Conservation (phyloP, 2,797 vertebrate genomes). For the Pseudochromis fuscus region DNA sequence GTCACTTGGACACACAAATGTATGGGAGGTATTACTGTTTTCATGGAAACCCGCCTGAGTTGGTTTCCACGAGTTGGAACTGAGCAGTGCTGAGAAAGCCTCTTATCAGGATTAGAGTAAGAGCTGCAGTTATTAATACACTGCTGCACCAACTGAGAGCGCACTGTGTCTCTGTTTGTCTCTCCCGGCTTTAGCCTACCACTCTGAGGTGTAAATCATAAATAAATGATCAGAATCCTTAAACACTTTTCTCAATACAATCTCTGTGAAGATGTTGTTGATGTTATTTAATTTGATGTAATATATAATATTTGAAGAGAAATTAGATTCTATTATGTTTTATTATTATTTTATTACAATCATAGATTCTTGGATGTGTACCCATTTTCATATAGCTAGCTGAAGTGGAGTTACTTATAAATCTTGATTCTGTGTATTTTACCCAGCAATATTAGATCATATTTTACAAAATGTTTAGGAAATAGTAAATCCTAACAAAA, state of each 20-base stretch:
- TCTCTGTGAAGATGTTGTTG: neutral
- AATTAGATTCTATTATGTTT: neutral
- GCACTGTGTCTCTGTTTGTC: conserved; percentile 7
- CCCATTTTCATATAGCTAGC: no score
- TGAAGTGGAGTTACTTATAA: no score
- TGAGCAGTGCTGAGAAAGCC: conserved; percentile 74
- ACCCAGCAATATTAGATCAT: no score
- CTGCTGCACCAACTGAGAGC: conserved; percentile 52
- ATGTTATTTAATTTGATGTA: no score
- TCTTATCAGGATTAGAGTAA: conserved; percentile 80
- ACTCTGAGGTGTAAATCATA: neutral
- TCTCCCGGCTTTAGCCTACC: neutral
- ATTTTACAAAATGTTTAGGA: no score
- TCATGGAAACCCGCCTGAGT: conserved; percentile 60
- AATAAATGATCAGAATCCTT: neutral
- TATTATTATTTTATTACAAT: neutral
- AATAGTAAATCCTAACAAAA: neutral
- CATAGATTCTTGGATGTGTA: neutral
- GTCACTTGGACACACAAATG: conserved; percentile 35
- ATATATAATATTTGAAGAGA: no score
- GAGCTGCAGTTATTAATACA: conserved; percentile 72
- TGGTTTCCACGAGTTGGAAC: conserved; percentile 60
- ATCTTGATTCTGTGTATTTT: no score
- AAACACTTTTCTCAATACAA: neutral
- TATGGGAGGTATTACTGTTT: conserved; percentile 50